phyloP scores from a whole-genome alignment of 1,140 invertebrate genomes.

The Lepidurus apus region DNA sequence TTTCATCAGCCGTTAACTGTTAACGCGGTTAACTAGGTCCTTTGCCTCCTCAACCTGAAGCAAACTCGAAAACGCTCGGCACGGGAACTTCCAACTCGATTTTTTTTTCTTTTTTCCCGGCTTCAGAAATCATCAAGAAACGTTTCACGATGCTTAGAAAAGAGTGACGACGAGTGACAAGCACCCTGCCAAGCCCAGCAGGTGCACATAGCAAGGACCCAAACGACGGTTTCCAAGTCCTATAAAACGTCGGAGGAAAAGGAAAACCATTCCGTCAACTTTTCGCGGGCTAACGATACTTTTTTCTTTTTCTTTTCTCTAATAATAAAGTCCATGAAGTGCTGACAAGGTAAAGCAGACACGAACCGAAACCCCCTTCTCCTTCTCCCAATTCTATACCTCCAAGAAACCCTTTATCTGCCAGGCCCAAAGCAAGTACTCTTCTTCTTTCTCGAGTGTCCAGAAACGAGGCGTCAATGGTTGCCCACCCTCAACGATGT shows the following conservation, averaged over 20 bases:
- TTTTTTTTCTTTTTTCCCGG: neutral
- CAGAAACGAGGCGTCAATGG: constrained; percentile 17
- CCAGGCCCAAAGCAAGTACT: neutral
- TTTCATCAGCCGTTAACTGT: constrained; percentile 21
- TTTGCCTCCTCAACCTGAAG: neutral
- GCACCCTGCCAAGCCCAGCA: constrained; percentile 17
- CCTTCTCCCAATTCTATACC: neutral
- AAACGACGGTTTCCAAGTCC: neutral
- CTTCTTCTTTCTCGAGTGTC: neutral
- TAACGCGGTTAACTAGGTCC: constrained; percentile 17
- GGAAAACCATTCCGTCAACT: constrained; percentile 12
- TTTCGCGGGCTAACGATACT: neutral
- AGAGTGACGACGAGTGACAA: constrained; percentile 12
- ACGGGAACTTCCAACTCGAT: neutral
- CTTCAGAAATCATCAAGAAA: constrained; percentile 3
- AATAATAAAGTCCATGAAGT: constrained; percentile 15
- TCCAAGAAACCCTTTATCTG: neutral
- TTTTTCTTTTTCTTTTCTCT: neutral
- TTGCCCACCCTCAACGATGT: constrained; percentile 6
- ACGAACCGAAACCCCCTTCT: neutral
- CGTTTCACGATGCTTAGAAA: constrained; percentile 7
- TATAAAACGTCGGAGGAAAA: neutral
- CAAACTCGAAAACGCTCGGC: neutral
- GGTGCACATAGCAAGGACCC: constrained; percentile 11
- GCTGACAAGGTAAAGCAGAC: constrained; percentile 19